A percentile compares a stretch with the other conserved stretches of the same genome.
phyloP scores from a whole-genome alignment of 2,113 vertebrate genomes.

The Paracanthobrama guichenoti region DNA sequence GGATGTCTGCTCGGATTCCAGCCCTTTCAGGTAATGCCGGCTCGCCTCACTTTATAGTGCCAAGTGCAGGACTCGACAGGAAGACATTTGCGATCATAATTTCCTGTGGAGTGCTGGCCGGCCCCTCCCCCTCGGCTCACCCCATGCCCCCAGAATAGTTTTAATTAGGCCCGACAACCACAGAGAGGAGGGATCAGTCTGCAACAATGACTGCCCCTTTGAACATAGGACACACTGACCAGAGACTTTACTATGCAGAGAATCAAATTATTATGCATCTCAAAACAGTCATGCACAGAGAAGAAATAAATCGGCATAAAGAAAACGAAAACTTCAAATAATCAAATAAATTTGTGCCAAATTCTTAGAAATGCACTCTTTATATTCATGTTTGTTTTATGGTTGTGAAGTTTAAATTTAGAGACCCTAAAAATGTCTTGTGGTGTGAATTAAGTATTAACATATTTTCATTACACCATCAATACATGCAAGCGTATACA shows the following conservation, averaged over 20 bases:
- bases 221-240: constrained; percentile 86
- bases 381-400: background rate
- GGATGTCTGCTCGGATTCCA: constrained; percentile 99
- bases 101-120: constrained; percentile 93
- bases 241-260: constrained; percentile 62
- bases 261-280: constrained; percentile 50
- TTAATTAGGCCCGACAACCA: constrained; percentile 99
- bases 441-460: background rate
- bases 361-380: background rate
- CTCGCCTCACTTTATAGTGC: constrained; percentile 93
- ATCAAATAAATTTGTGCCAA: no score
- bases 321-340: background rate
- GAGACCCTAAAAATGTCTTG: background rate
- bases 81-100: constrained; percentile 99
- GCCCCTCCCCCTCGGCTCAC: constrained; percentile 83
- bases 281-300: constrained; percentile 31
- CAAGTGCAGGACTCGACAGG: constrained; percentile 92
- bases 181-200: constrained; percentile 94
- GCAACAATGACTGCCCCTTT: constrained; percentile 97
- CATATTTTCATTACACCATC: background rate
- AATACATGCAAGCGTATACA: background rate
- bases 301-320: constrained; percentile 29
- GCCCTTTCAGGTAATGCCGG: constrained; percentile 94
- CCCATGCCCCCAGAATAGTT: constrained; percentile 90
- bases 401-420: background rate